Base-by-base conservation (phyloP, 1,140 invertebrate species). In the Antheraea pernyi region DNA sequence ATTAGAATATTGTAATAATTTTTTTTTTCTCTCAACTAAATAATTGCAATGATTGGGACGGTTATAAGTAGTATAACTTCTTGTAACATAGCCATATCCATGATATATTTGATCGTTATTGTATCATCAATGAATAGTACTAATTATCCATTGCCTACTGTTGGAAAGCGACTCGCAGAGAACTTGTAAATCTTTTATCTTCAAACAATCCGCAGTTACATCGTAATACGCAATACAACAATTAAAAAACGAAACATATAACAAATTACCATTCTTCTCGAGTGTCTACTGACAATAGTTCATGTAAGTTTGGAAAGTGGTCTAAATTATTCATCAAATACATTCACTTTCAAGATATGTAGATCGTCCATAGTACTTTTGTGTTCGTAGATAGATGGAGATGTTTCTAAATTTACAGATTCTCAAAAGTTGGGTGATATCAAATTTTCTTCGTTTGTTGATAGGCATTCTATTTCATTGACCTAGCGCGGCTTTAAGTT, bases 181-280 rank as follows among this genome's bases (percentile, higher is more conserved):
- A 0, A 42, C 46, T 53, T 16, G 13, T 53, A 42, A 7, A 42
- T 42, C n/a, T 8, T 42, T 42, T 0, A 42, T 7, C 39, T 42
- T 42, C 11, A 42, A 42, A 53, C 6, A 16, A 16, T 10, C 1
- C 1, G 13, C 16, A 6, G 16, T 53, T 53, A 53, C 46, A 5
- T 61, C 19, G 19, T 13, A 11, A 37, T 63, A 63, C 61, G 13
- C 13, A 63, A 63, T n/a, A 37, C 7, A 11, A 16, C 13, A 63
- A 37, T 63, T 63, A 63, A 63, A 37, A 63, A 63, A 18, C 60
- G 60, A 62, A 62, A 37, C 22, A 63, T 37, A 36, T n/a, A 37
- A 1, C 61, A 63, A 63, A 63, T 63, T 63, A 53, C 13, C 36
- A 63, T 63, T 63, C 61, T 18, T 37, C 30, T 63, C 30, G 30